These are phyloP conservation scores for Hycleus phaleratus DNA, from an alignment of 1,140 invertebrate genomes.

Conservation along the genomic window DNA sequence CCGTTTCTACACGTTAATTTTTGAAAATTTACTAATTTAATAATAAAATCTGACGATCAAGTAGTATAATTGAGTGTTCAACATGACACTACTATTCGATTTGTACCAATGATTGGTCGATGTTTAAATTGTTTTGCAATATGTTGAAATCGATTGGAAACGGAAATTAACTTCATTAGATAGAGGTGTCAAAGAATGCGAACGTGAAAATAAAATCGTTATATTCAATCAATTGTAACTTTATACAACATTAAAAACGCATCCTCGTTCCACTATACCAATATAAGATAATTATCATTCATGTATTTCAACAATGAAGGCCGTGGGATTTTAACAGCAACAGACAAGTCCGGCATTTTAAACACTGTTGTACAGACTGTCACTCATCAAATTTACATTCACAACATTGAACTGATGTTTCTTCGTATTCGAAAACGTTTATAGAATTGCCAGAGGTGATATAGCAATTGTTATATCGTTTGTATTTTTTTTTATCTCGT, in stretches of 20 bases:
- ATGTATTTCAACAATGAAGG: conserved; percentile 3
- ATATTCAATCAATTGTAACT: background rate
- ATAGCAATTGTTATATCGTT: background rate
- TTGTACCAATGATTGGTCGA: no score
- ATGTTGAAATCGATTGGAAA: background rate
- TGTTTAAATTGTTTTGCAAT: no score
- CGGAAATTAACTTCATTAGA: conserved; percentile 4
- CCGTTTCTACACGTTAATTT: no score
- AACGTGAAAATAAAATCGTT: conserved; percentile 5
- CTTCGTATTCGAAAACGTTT: conserved; percentile 1
- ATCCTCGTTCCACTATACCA: background rate
- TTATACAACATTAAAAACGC: conserved; percentile 1
- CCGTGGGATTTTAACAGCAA: conserved; percentile 15
- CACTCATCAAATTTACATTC: conserved; percentile 7
- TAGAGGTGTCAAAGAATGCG: conserved; percentile 1
- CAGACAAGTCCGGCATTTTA: conserved; percentile 5
- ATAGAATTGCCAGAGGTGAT: background rate
- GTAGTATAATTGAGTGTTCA: no score
- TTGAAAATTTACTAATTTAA: no score
- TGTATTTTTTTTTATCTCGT: background rate
- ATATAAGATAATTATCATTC: conserved; percentile 17
- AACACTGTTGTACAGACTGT: conserved; percentile 1
- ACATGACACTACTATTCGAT: no score
- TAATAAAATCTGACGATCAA: no score
- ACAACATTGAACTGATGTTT: conserved; percentile 1